A percentile compares a stretch with the other conserved stretches of the same genome.
Conservation (phyloP, 1,140 invertebrate species). For the Chlorops oryzae region DNA sequence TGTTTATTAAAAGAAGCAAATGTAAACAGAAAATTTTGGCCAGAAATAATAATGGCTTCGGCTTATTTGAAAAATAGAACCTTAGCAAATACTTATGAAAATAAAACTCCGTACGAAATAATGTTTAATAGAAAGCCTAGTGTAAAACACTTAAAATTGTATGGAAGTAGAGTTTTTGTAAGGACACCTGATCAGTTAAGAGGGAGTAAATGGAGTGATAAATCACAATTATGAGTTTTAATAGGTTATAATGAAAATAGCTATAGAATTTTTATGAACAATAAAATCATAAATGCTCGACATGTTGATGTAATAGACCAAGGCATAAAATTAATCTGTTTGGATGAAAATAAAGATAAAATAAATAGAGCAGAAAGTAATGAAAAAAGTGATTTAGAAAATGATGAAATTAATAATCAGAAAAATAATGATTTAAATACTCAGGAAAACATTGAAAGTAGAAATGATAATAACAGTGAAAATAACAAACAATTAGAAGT, state of each 20-base stretch:
- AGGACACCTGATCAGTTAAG: too few species aligned
- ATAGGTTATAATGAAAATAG: too few species aligned
- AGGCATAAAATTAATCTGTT: constrained; percentile 5
- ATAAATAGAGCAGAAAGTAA: too few species aligned
- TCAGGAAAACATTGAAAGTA: constrained; percentile 11
- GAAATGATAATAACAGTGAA: constrained; percentile 21
- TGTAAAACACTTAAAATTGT: constrained; percentile 32
- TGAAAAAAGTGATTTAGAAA: too few species aligned
- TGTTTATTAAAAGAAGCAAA: constrained; percentile 1
- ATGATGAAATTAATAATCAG: constrained; percentile 22
- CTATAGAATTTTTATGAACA: constrained; percentile 9
- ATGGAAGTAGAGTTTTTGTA: constrained; percentile 33
- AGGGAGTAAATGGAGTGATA: too few species aligned
- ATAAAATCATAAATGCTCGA: constrained; percentile 13
- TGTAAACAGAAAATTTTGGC: constrained; percentile 33
- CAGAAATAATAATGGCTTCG: constrained; percentile 15
- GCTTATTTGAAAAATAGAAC: constrained; percentile 32
- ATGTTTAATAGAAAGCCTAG: constrained; percentile 37
- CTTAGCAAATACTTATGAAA: constrained; percentile 36
- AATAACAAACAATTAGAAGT: constrained; percentile 16
- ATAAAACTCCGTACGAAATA: constrained; percentile 43
- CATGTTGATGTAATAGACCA: constrained; percentile 13
- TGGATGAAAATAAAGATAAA: constrained; percentile 11
- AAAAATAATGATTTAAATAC: constrained; percentile 17
- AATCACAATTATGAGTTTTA: too few species aligned